Conservation (phyloP, 2,888 invertebrate species). For the Drosophila tanythrix region DNA sequence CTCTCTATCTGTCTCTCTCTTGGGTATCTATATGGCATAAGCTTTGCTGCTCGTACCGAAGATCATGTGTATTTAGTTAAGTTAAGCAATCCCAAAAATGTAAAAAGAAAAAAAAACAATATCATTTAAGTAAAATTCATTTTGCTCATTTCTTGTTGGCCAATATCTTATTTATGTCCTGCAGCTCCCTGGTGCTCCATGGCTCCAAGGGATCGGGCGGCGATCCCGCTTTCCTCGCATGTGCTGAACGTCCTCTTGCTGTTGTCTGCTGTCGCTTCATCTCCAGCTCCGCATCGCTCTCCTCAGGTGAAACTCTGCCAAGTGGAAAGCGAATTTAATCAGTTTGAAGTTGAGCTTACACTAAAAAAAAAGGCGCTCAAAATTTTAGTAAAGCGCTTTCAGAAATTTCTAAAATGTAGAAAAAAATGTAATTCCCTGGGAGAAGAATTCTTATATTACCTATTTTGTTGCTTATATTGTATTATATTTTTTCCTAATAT, state of each 20-base stretch:
- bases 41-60: conserved; percentile 2
- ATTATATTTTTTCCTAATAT: too few species aligned
- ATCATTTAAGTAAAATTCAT: conserved; percentile 5
- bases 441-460: not conserved
- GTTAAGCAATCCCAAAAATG: not conserved
- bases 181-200: conserved; percentile 90
- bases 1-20: too few species aligned
- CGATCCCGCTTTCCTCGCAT: conserved; percentile 77
- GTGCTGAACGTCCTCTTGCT: conserved; percentile 78
- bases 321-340: not conserved
- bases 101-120: conserved; percentile 3
- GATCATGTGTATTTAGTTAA: conserved; percentile 7
- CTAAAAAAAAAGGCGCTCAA: not conserved
- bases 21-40: not conserved
- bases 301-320: conserved; percentile 81
- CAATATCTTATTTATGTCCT: conserved; percentile 89
- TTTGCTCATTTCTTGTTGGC: conserved; percentile 65
- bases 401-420: too few species aligned
- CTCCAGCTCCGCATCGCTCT: conserved; percentile 70
- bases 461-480: not conserved
- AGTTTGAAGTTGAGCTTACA: not conserved
- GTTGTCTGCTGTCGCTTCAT: conserved; percentile 22
- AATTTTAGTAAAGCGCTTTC: too few species aligned
- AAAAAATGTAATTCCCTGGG: too few species aligned
- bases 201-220: conserved; percentile 89